Evolutionary conservation across 2,888 invertebrate species (phyloP).

Genomic region (Caenorhabditis sp.): DNA sequence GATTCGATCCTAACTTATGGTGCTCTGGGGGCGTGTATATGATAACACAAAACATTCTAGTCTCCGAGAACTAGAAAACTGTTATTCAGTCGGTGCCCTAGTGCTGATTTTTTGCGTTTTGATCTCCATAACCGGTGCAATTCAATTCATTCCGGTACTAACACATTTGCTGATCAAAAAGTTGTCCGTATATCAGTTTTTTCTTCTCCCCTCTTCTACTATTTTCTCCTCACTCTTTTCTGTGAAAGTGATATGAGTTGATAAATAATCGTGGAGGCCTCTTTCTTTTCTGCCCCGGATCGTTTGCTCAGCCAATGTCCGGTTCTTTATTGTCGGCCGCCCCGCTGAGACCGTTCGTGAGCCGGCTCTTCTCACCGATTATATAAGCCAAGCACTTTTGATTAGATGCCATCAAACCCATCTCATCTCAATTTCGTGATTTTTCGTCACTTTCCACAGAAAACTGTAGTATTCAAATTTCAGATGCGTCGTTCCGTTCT

Average conservation of each 20-base stretch:
- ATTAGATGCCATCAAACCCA: constrained; percentile 47
- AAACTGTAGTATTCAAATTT: not conserved
- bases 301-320: constrained; percentile 64
- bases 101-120: too few species aligned
- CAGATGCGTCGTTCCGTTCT: constrained; percentile 68
- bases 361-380: constrained; percentile 67
- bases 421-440: constrained; percentile 18
- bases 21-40: not conserved
- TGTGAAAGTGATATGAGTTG: constrained; percentile 61
- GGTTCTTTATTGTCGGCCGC: constrained; percentile 61
- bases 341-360: constrained; percentile 63
- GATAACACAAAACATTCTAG: constrained; percentile 10
- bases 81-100: constrained; percentile 2
- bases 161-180: constrained; percentile 19
- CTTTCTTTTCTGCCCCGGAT: constrained; percentile 28
- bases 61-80: constrained; percentile 7
- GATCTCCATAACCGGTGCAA: constrained; percentile 32
- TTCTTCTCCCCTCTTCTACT: constrained; percentile 1
- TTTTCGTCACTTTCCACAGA: not conserved
- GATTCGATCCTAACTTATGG: not conserved
- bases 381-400: constrained; percentile 57
- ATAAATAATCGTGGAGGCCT: constrained; percentile 61
- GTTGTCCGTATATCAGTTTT: constrained; percentile 57
- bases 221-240: constrained; percentile 9
- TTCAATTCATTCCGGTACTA: constrained; percentile 7